A percentile compares a stretch with the other conserved stretches of the same genome.
These are phyloP conservation scores for Catharus fuscescens DNA, from an alignment of 2,113 vertebrate species.

Conservation along the genomic window DNA sequence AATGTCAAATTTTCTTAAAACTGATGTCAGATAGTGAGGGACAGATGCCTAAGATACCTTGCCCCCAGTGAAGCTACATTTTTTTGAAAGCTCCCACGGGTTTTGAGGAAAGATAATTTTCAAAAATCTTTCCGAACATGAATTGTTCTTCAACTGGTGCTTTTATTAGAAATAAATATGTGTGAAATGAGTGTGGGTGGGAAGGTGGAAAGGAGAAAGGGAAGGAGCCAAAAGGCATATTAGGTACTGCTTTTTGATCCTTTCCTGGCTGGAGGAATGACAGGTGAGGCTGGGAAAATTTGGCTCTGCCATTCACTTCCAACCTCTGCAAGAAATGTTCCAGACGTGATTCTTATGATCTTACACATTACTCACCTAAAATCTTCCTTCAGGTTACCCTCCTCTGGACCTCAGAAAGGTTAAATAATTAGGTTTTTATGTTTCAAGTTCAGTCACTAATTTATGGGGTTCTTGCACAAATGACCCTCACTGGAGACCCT, in stretches of 20 bases:
- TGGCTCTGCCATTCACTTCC: not conserved
- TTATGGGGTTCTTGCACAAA: not conserved
- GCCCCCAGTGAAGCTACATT: not conserved
- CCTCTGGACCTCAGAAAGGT: not conserved
- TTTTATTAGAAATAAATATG: not conserved
- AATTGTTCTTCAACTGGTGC: not conserved
- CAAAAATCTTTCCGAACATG: not conserved
- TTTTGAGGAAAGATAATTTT: not conserved
- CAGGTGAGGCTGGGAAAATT: not conserved
- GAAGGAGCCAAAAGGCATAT: not conserved
- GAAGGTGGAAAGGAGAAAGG: not conserved
- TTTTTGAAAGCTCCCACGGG: not conserved
- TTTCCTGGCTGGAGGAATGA: not conserved
- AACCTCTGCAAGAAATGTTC: not conserved
- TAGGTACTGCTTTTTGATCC: not conserved
- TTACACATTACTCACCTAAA: not conserved
- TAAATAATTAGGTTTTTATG: not conserved
- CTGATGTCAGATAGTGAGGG: not conserved
- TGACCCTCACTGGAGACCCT: not conserved
- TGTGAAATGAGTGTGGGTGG: not conserved
- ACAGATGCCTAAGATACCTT: not conserved
- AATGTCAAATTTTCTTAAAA: not conserved
- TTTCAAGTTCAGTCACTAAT: not conserved
- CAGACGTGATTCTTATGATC: not conserved
- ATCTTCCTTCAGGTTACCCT: not conserved